Evolutionary conservation across 2,113 vertebrate species (phyloP), one percentile per base, ranked within the genome.

Genomic region (Nothoprocta pentlandii): DNA sequence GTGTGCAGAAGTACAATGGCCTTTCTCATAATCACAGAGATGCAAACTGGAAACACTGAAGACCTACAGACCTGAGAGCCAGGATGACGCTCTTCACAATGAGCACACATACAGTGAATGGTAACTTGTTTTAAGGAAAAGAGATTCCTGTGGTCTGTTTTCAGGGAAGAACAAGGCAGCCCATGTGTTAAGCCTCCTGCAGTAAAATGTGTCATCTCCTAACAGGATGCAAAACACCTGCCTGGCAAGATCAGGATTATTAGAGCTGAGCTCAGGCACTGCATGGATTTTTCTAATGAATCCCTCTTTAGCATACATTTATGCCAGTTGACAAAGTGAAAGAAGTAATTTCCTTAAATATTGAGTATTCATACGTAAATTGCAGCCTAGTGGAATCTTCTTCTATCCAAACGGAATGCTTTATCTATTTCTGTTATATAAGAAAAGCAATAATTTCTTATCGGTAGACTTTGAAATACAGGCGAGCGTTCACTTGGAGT

Each of bases 361-460:
- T 88, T 93, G 75, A 69, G 86, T 46, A 95, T 96, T 96, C 95
- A 94, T 88, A 96, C 76, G 3, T 95, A 97, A 97, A 97, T 96
- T 94, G 85, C 85, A 87, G 95, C 87, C 95, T 92, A 70, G 62
- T 92, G 64, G 94, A 96, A 95, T 92, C 93, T 92, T 95, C 89
- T 64, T 36, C 83, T 49, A 81, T 86, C 94, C 95, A 85, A 95
- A 97, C 0, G 6, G 90, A 97, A 95, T 75, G 77, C 90, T 97
- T 97, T 96, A 95, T 97, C 95, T 94, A 93, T 93, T 97, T 95
- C 96, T 94, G 94, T 97, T 96, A 96, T 69, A 87, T 95, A 96
- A 97, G 94, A 94, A 85, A 92, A 96, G 94, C 94, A 94, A 96
- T 95, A 86, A 96, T 95, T 96, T 94, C 90, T 97, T 96, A 97